phyloP scores from a whole-genome alignment of 2,888 invertebrate species.

The Athetis lepigone region DNA sequence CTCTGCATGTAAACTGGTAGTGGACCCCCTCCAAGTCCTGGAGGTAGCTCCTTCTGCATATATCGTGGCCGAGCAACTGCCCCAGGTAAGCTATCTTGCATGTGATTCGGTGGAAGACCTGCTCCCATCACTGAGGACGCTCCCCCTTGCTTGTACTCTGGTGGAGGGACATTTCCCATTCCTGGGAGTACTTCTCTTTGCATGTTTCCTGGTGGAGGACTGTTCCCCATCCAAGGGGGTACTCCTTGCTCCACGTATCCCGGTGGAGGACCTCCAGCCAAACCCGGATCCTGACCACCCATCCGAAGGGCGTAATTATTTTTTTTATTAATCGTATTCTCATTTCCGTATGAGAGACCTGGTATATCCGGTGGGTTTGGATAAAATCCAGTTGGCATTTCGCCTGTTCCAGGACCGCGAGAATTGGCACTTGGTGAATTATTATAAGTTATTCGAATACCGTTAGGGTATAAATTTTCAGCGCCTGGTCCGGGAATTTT shows the following conservation, averaged over 20 bases:
- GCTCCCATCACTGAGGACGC: neutral
- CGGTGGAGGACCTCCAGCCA: neutral
- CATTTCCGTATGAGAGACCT: neutral
- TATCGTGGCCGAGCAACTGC: too few relatives aligned
- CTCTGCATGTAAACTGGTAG: neutral
- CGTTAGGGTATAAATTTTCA: constrained; percentile 39
- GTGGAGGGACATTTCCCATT: too few relatives aligned
- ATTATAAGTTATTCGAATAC: neutral
- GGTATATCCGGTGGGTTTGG: neutral
- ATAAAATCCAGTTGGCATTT: neutral
- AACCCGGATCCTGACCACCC: neutral
- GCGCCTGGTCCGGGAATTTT: constrained; percentile 36
- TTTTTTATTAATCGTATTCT: neutral
- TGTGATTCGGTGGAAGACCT: too few relatives aligned
- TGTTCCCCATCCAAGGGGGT: neutral
- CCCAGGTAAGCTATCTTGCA: too few relatives aligned
- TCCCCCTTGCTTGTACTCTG: neutral
- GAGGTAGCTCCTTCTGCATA: too few relatives aligned
- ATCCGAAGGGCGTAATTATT: neutral
- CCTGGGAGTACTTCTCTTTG: too few relatives aligned
- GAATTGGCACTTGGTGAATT: neutral
- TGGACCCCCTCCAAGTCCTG: neutral
- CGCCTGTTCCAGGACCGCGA: neutral
- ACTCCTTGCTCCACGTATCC: neutral
- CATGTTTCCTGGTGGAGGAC: neutral